Conservation (phyloP, 2,797 vertebrate genomes). For the Prunella strophiata region DNA sequence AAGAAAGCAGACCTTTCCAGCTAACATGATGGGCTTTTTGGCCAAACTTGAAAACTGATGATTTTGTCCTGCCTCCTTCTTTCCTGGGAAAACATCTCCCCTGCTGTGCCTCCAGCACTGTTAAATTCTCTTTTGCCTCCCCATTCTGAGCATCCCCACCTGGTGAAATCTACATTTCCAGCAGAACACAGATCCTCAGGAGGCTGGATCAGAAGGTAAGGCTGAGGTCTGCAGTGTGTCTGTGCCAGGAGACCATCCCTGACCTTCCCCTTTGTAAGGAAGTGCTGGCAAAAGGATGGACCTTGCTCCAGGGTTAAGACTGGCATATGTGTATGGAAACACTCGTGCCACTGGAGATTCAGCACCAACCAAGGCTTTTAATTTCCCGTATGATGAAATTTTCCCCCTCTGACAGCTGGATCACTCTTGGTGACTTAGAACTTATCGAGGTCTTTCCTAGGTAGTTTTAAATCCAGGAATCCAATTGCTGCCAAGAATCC, state of each 20-base stretch:
- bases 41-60: not conserved
- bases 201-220: not conserved
- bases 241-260: not conserved
- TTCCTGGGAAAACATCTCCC: not conserved
- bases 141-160: not conserved
- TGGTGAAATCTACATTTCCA: not conserved
- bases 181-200: not conserved
- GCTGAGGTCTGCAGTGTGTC: not conserved
- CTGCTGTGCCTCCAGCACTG: not conserved
- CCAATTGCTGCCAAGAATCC: not conserved
- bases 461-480: not conserved
- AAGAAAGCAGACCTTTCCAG: not conserved
- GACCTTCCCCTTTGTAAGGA: not conserved
- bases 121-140: not conserved
- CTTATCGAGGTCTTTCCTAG: not conserved
- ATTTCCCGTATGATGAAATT: not conserved
- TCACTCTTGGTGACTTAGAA: not conserved
- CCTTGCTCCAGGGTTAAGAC: not conserved
- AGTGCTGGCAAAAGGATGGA: not conserved
- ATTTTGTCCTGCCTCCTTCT: not conserved
- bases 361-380: not conserved
- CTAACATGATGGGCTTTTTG: not conserved
- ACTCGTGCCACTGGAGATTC: not conserved
- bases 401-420: not conserved
- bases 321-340: not conserved